These are phyloP conservation scores for Uloborus diversus DNA, from an alignment of 1,140 invertebrate species.

Conservation along the genomic window DNA sequence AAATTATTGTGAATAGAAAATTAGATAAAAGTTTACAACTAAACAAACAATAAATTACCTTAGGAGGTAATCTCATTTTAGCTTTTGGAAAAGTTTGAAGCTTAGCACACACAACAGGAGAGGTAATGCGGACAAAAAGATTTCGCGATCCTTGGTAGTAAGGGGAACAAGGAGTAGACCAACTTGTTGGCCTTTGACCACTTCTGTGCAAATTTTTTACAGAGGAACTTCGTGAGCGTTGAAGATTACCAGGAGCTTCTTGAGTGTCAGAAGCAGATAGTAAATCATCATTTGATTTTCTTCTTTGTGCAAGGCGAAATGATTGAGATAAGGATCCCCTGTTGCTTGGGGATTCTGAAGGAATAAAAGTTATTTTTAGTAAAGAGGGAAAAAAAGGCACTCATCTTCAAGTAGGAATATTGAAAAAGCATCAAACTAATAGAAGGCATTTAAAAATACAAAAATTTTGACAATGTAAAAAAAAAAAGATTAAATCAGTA, in stretches of 20 bases:
- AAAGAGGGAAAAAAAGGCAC: not conserved
- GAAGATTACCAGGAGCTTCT: not conserved
- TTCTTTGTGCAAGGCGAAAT: constrained; percentile 20
- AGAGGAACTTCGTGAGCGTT: constrained; percentile 38
- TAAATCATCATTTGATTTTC: constrained; percentile 48
- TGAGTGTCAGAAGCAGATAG: constrained; percentile 5
- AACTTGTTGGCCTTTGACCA: constrained; percentile 29
- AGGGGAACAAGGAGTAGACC: constrained; percentile 53
- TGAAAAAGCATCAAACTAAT: too few relatives aligned
- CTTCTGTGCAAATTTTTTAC: constrained; percentile 44
- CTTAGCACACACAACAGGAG: constrained; percentile 53
- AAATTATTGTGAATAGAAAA: too few relatives aligned
- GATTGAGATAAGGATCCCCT: constrained; percentile 20
- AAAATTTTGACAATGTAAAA: too few relatives aligned
- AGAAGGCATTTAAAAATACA: too few relatives aligned
- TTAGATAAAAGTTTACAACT: not conserved
- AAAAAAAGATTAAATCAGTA: too few relatives aligned
- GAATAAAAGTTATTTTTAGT: not conserved
- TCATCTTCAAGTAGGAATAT: too few relatives aligned
- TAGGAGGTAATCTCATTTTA: constrained; percentile 53
- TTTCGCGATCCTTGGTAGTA: constrained; percentile 49
- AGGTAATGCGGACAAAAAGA: constrained; percentile 55
- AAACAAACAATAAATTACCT: constrained; percentile 15
- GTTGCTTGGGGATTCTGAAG: not conserved
- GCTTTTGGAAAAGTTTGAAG: constrained; percentile 46